phyloP scores from a whole-genome alignment of 2,888 invertebrate species.

The Drosophila paranaensis region DNA sequence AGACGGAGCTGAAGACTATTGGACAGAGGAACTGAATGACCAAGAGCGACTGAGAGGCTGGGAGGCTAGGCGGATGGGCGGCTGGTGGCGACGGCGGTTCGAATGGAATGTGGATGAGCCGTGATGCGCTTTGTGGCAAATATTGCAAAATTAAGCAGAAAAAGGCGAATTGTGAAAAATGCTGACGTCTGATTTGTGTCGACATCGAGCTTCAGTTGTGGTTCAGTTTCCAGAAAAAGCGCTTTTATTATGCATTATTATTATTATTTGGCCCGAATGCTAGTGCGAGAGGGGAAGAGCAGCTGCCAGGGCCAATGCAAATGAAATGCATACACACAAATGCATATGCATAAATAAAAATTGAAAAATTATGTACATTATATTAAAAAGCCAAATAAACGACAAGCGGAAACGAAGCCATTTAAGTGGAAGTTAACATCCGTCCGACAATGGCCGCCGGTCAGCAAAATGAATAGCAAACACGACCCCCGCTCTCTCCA shows the following conservation, averaged over 20 bases:
- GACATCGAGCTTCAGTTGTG: constrained; percentile 50
- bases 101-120: constrained; percentile 25
- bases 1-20: constrained; percentile 7
- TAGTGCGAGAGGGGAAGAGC: constrained; percentile 45
- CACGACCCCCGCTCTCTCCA: constrained; percentile 18
- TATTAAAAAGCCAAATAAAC: constrained; percentile 79
- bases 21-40: constrained; percentile 15
- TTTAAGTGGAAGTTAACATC: constrained; percentile 83
- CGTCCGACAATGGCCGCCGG: constrained; percentile 79
- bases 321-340: constrained; percentile 74
- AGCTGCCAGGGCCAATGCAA: constrained; percentile 49
- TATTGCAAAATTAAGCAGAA: constrained; percentile 79
- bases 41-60: constrained; percentile 8
- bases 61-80: constrained; percentile 3
- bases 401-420: constrained; percentile 84
- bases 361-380: constrained; percentile 80
- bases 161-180: constrained; percentile 67
- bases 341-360: constrained; percentile 72
- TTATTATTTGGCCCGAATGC: constrained; percentile 60
- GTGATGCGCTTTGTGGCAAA: constrained; percentile 59
- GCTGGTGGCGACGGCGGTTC: not conserved
- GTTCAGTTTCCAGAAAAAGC: constrained; percentile 61
- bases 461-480: constrained; percentile 63
- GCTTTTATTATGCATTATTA: constrained; percentile 67
- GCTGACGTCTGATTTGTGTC: constrained; percentile 82